phyloP scores from a whole-genome alignment of 2,888 invertebrate species.

The Escarpia spicata region DNA sequence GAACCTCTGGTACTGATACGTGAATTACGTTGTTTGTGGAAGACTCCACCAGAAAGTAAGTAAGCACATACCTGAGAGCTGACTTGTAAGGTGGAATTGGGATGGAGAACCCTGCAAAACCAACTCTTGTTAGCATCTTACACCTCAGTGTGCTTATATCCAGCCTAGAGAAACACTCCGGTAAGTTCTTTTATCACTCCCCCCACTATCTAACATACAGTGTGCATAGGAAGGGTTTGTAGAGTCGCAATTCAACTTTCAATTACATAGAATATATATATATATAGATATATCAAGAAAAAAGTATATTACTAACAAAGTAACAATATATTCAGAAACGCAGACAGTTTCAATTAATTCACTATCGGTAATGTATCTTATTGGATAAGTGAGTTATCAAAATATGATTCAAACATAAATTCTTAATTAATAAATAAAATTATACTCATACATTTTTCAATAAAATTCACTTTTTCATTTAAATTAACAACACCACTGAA shows the following conservation, averaged over 20 bases:
- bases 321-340: background rate
- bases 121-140: background rate
- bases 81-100: background rate
- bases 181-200: background rate
- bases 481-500: background rate
- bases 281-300: background rate
- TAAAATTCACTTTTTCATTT: too few species aligned
- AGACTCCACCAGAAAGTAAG: background rate
- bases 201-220: background rate
- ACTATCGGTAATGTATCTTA: too few species aligned
- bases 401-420: too few species aligned
- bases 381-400: too few species aligned
- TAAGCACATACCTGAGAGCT: background rate
- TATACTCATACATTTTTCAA: too few species aligned
- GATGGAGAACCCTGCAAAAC: background rate
- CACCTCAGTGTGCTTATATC: background rate
- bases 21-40: background rate
- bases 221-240: background rate
- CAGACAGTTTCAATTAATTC: too few species aligned
- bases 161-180: background rate
- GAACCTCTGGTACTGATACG: background rate
- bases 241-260: background rate
- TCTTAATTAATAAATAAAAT: too few species aligned
- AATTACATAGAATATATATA: background rate
- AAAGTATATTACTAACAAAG: background rate